Base-by-base conservation (phyloP, 2,113 vertebrate genomes). In the Oplegnathus fasciatus region DNA sequence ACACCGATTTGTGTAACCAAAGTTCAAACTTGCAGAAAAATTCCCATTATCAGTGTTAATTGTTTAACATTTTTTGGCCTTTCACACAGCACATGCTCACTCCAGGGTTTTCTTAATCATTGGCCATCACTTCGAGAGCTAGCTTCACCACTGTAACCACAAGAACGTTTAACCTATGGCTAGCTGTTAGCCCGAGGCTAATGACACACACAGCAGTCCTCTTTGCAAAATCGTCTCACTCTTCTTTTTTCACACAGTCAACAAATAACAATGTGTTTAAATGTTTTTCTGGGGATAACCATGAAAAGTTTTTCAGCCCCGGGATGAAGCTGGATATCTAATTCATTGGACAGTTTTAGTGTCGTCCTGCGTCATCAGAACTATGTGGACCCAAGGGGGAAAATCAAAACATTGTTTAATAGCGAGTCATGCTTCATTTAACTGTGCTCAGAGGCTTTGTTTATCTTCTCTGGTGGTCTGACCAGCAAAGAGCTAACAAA, bases 351-450 rank as follows among this genome's bases (percentile, higher is more conserved):
- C 61, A 66, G 18, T 74, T 77, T 85, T 81, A 34, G 78, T 84
- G 68, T 76, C 75, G 62, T 77, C 54, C 80, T 89, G 82, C 81
- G 48, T 91, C 89, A 89, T 88, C 30, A 3, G 6, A 54, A 55
- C 67, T 72, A 5, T 70, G 14, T 61, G 61, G 26, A 76, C 58
- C 81, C 85, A 75, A 11, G 30, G 85, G 78, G 75, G 40, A 20
- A 68, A 84, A 89, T 85, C 75, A 77, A 90, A 92, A 90, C 82
- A 88, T 69, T 64, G 60, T 86, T 91, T 87, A 86, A 83, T 73
- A 86, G 80, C 74, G 37, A 83, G 88, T 88, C 87, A 88, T 83
- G 87, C 86, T 88, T 90, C 88, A 91, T 92, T 87, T 80, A 77
- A 78, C 66, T 30, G 54, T 69, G 67, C 85, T 84, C 24, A 1